Base-by-base conservation (phyloP, 2,113 vertebrate species). In the Typhlomys cinereus region DNA sequence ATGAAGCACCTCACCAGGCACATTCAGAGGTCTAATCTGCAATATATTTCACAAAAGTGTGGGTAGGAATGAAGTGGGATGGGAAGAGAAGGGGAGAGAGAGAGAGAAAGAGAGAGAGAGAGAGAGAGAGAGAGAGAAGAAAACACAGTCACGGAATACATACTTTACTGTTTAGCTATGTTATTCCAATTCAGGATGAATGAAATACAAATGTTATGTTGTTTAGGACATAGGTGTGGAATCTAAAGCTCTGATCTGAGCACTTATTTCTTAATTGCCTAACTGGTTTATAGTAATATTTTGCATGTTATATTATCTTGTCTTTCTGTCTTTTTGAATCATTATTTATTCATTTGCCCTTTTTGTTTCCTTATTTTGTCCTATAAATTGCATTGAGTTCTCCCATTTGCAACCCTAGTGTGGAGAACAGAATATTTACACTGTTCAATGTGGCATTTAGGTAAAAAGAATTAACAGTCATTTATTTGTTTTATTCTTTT, bases 1-100 rank as follows among this genome's bases (percentile, higher is more conserved):
- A 57, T 4, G 7, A 13, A 75, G 29, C 10, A 6, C 3, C 12
- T 23, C 12, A 7, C 21, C 12, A 36, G 62, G 31, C 0, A 14
- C 54, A 41, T 17, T 57, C 17, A 46, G 27, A 10, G 18, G 44
- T 29, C 29, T n/a, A 75, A 5, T 44, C n/a, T n/a, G 46, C 27
- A 34, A 44, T 34, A 11, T 29, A 34, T 36, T 69, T 67, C 46
- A 25, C n/a, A 62, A 52, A 46, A 9, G 4, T 70, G 61, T 25
- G 23, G 27, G 46, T 18, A 29, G 7, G 36, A 4, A n/a, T 29
- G 9, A 6, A 62, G 61, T 29, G 27, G 29, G 61, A 62, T 5
- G 10, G 61, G 41, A 69, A 74, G 62, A 85, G 54, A 92, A 12
- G 79, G 54, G 44, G 18, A 64, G 5, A 59, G 46, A 66, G 13